Percentiles rank a stretch among this genome's conserved stretches.
phyloP scores from a whole-genome alignment of 2,888 invertebrate species.

The Cephus pygmeus region DNA sequence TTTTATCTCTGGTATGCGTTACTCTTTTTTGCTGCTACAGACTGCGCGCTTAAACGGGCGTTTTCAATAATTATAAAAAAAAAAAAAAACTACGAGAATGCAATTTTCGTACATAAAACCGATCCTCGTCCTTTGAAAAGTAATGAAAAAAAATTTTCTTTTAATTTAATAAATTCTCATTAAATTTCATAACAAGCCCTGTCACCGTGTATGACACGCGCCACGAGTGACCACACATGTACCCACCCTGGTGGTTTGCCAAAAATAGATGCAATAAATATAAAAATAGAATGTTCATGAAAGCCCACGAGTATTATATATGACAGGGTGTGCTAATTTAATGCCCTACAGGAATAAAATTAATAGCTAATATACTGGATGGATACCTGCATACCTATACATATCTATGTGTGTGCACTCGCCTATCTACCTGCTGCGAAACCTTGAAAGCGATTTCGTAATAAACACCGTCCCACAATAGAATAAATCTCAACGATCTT shows the following conservation, averaged over 20 bases:
- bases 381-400: background rate
- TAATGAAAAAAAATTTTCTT: background rate
- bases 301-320: background rate
- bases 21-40: no score
- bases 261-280: background rate
- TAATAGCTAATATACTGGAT: background rate
- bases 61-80: background rate
- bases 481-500: constrained; percentile 8
- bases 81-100: background rate
- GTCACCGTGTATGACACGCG: background rate
- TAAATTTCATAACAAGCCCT: background rate
- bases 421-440: constrained; percentile 3
- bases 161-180: background rate
- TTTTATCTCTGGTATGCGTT: background rate
- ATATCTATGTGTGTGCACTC: background rate
- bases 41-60: no score
- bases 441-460: constrained; percentile 13
- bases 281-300: background rate
- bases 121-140: background rate
- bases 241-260: background rate
- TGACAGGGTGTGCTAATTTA: background rate
- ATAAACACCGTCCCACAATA: background rate
- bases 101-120: background rate
- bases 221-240: background rate
- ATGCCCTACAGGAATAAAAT: background rate